Evolutionary conservation across 2,797 vertebrate genomes (phyloP), one percentile per base, ranked within the genome.

Genomic region (Esox masquinongy): DNA sequence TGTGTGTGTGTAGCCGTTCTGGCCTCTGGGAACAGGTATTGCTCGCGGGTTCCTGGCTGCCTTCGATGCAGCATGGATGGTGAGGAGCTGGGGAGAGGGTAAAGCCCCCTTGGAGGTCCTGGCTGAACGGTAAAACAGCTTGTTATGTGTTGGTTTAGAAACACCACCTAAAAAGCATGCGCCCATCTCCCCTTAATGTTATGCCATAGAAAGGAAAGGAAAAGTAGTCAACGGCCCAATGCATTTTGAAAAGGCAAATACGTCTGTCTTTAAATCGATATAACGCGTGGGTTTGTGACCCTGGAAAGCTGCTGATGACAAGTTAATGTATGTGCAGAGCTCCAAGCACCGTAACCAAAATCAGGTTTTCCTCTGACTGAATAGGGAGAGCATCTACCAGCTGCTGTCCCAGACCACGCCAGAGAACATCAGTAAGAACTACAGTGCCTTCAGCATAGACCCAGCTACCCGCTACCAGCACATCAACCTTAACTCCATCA

Each of bases 41-140:
- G 97, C 96, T 26, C 95, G 97, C 11, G 97, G 97, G 0, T 99
- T 99, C 85, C 77, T 99, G 0, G 97, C 96, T 0, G 89, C 95
- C n/a, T 96, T 97, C 0, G 97, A 99, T 0, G 89, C 94, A 0
- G 97, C 96, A 0, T 99, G 97, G 97, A 97, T 96, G 95, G 97
- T 97, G 83, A 94, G 95, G 86, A 95, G 89, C 22, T 98, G 97
- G 97, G 95, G 95, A 0, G 87, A 91, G 2, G 95, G 95, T 0
- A 29, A 83, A 0, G 85, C 86, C 0, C 94, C 93, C 0, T 89
- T 97, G 53, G 93, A 96, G 76, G 89, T 98, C 82, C 76, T 99
- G 82, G 95, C 97, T 0, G 96, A 98, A 84, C 94, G 97, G 97
- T 97, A 83, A 93, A 91, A 6, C 3, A 0, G 0, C 61, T 66